Evolutionary conservation across 1,140 invertebrate species (phyloP).

Genomic region (Phortica variegata): DNA sequence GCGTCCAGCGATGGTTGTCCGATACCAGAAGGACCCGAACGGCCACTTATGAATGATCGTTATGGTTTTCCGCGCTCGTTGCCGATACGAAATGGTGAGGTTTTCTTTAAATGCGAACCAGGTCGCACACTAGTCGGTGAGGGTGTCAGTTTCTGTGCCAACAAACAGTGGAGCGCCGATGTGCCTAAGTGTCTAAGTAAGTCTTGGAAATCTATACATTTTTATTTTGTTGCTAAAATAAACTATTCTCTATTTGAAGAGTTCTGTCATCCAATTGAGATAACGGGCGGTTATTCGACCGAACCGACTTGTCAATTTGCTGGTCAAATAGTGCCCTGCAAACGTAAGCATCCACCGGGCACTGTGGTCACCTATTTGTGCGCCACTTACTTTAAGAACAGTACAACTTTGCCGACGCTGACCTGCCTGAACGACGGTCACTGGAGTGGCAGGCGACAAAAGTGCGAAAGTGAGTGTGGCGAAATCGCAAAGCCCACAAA

Average conservation of each 20-base stretch:
- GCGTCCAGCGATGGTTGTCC: slow-evolving; percentile 17
- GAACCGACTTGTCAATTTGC: slow-evolving; percentile 17
- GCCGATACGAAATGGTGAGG: slow-evolving; percentile 12
- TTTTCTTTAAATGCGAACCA: slow-evolving; percentile 22
- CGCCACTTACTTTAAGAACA: slow-evolving; percentile 25
- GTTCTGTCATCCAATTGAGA: slow-evolving; percentile 25
- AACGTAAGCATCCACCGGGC: slow-evolving; percentile 27
- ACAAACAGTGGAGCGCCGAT: slow-evolving; percentile 22
- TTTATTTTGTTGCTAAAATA: background rate
- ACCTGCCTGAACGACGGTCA: slow-evolving; percentile 25
- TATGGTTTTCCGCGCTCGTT: slow-evolving; percentile 11
- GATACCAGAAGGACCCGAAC: slow-evolving; percentile 23
- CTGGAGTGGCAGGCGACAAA: slow-evolving; percentile 25
- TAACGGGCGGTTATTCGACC: slow-evolving; percentile 32
- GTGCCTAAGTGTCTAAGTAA: slow-evolving; percentile 39
- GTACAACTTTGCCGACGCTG: slow-evolving; percentile 15
- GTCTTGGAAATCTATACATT: slow-evolving; percentile 5
- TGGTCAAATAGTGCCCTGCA: slow-evolving; percentile 25
- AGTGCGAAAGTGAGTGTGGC: slow-evolving; percentile 36
- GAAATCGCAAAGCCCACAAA: slow-evolving; percentile 34
- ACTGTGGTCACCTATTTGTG: slow-evolving; percentile 33
- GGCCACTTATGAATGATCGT: slow-evolving; percentile 18
- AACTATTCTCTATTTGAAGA: slow-evolving; percentile 8
- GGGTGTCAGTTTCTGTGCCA: slow-evolving; percentile 23
- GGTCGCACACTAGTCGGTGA: slow-evolving; percentile 21